These are phyloP conservation scores for Rutpela maculata DNA, from an alignment of 2,888 invertebrate species.

Conservation along the genomic window DNA sequence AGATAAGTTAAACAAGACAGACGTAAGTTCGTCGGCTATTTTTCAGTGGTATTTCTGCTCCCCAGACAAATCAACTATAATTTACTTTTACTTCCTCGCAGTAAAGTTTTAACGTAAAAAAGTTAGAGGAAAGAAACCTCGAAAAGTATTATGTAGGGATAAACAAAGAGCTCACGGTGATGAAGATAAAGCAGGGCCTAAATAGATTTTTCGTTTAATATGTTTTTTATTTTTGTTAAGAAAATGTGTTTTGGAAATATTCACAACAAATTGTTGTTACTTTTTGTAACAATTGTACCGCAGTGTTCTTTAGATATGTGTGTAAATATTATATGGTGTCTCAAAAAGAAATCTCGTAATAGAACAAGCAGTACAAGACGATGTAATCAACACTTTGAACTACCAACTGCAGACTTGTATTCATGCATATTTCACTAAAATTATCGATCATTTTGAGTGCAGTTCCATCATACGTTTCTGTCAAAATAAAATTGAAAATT, in stretches of 20 bases:
- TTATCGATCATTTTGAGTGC: no score
- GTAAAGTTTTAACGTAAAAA: slow-evolving; percentile 41
- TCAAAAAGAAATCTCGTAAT: no score
- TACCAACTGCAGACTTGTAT: no score
- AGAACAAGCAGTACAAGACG: no score
- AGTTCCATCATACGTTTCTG: no score
- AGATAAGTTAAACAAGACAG: slow-evolving; percentile 37
- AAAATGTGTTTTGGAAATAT: not conserved
- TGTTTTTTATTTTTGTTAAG: not conserved
- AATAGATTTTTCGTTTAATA: not conserved
- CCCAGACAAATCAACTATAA: slow-evolving; percentile 42
- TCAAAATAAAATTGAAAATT: no score
- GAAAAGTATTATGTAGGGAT: slow-evolving; percentile 26
- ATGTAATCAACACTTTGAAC: no score
- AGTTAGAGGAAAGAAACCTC: slow-evolving; percentile 27
- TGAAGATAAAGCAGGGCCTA: slow-evolving; percentile 14
- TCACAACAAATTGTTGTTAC: not conserved
- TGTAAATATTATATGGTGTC: no score
- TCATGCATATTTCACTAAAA: no score
- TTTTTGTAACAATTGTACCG: not conserved
- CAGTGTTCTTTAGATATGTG: no score
- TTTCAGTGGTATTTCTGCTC: slow-evolving; percentile 36
- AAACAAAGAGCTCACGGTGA: slow-evolving; percentile 5
- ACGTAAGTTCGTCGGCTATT: slow-evolving; percentile 34
- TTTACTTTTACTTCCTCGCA: slow-evolving; percentile 41